phyloP scores from a whole-genome alignment of 2,797 vertebrate genomes.

The Melanotaenia pygmaea region DNA sequence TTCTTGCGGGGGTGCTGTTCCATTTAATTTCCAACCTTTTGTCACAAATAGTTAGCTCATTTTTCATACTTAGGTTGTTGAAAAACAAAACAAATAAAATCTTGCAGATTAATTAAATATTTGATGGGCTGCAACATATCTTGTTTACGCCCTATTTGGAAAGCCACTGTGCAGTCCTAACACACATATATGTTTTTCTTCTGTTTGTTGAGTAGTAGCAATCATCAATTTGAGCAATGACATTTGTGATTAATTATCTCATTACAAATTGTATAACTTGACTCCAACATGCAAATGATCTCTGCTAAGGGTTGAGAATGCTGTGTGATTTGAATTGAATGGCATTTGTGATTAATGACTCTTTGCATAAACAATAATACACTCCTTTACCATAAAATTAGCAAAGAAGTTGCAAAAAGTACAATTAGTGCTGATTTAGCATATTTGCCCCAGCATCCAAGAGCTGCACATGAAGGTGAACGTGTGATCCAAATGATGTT shows the following conservation, averaged over 20 bases:
- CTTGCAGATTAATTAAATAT: constrained; percentile 52
- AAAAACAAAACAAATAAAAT: constrained; percentile 37
- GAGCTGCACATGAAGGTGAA: constrained; percentile 11
- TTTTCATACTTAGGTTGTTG: constrained; percentile 65
- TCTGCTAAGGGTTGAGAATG: constrained; percentile 64
- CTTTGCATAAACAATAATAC: constrained; percentile 41
- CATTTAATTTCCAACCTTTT: constrained; percentile 58
- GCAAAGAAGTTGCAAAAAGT: constrained; percentile 27
- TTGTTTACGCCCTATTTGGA: constrained; percentile 37
- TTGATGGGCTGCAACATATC: constrained; percentile 42
- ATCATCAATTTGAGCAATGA: constrained; percentile 72
- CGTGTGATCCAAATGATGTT: constrained; percentile 21
- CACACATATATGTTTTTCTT: constrained; percentile 40
- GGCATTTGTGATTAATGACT: constrained; percentile 69
- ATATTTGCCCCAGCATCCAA: constrained; percentile 8
- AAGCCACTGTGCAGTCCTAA: constrained; percentile 23
- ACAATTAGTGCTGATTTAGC: constrained; percentile 35
- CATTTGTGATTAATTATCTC: constrained; percentile 80
- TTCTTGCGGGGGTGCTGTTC: constrained; percentile 46
- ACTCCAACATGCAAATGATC: constrained; percentile 75
- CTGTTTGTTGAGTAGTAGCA: constrained; percentile 60
- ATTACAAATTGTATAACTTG: constrained; percentile 76
- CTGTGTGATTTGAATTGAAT: constrained; percentile 60
- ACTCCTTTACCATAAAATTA: constrained; percentile 54
- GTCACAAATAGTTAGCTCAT: constrained; percentile 64